A percentile compares a stretch with the other conserved stretches of the same genome.
phyloP scores from a whole-genome alignment of 2,797 vertebrate species.

The Takifugu rubripes region DNA sequence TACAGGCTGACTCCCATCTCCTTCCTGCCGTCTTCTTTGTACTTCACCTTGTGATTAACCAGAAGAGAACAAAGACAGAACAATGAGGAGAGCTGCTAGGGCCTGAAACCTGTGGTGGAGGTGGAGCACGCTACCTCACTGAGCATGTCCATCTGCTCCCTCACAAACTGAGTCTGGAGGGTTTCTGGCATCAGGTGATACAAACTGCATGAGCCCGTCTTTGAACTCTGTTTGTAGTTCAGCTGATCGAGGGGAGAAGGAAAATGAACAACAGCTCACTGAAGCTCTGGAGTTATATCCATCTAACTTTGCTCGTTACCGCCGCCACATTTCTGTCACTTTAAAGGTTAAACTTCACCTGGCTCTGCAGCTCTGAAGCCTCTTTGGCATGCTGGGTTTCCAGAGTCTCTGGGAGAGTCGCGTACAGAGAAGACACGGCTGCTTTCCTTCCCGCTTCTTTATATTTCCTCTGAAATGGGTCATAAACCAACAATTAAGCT shows the following conservation, averaged over 20 bases:
- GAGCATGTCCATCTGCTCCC: slow-evolving; percentile 78
- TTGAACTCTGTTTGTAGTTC: slow-evolving; percentile 43
- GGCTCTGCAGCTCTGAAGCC: slow-evolving; percentile 82
- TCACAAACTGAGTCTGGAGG: slow-evolving; percentile 80
- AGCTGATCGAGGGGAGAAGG: slow-evolving; percentile 32
- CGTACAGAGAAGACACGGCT: slow-evolving; percentile 76
- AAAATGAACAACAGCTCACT: background rate
- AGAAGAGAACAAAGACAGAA: background rate
- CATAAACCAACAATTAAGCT: background rate
- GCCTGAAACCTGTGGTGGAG: background rate
- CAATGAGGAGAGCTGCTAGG: background rate
- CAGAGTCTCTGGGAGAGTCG: slow-evolving; percentile 83
- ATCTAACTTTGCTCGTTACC: no score
- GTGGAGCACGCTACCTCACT: slow-evolving; percentile 73
- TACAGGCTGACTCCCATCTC: slow-evolving; percentile 55
- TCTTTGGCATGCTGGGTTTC: slow-evolving; percentile 85
- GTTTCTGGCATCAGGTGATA: slow-evolving; percentile 86
- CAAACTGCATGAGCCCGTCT: slow-evolving; percentile 48
- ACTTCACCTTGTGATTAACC: slow-evolving; percentile 45
- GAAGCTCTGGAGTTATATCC: no score
- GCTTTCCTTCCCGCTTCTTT: slow-evolving; percentile 79
- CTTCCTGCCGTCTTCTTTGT: slow-evolving; percentile 53
- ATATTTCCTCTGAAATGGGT: slow-evolving; percentile 79
- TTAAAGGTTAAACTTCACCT: slow-evolving; percentile 69
- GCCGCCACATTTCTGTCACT: no score